Percentiles rank a stretch among this genome's conserved stretches.
Conservation (phyloP, 1,140 invertebrate species). For the Linepithema humile region DNA sequence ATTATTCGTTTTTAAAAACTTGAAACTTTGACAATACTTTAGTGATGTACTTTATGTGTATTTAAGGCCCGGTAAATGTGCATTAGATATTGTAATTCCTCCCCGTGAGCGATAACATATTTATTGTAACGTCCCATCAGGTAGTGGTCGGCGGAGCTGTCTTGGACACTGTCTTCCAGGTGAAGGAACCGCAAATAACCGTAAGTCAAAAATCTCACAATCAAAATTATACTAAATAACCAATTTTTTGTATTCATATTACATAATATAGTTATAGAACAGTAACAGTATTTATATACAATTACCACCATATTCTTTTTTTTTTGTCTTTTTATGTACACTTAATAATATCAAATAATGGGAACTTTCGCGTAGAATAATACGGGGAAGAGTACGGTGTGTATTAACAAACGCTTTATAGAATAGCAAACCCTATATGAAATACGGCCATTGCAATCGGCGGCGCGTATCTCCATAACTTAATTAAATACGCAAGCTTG, state of each 20-base stretch:
- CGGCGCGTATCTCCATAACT: conserved; percentile 5
- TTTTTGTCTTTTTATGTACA: conserved; percentile 78
- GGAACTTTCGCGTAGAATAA: conserved; percentile 66
- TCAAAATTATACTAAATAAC: conserved; percentile 82
- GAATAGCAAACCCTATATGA: conserved; percentile 53
- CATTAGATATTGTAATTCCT: too few species aligned
- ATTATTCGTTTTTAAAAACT: background rate
- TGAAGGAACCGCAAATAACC: conserved; percentile 87
- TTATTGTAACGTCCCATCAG: too few species aligned
- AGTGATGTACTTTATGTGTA: background rate
- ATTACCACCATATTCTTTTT: conserved; percentile 74
- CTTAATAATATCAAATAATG: conserved; percentile 74
- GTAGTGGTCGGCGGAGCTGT: conserved; percentile 94
- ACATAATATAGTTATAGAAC: conserved; percentile 78
- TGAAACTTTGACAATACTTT: background rate
- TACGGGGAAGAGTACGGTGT: conserved; percentile 69
- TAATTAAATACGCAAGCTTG: conserved; percentile 43
- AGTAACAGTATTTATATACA: conserved; percentile 81
- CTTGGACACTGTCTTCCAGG: conserved; percentile 89
- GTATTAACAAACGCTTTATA: conserved; percentile 59
- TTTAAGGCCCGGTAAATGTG: too few species aligned
- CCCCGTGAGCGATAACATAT: too few species aligned
- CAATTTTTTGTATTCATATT: conserved; percentile 81
- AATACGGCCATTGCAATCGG: background rate
- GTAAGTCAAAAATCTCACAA: conserved; percentile 85